These are phyloP conservation scores for Isotomurus palustris DNA, from an alignment of 2,888 invertebrate genomes.

Conservation along the genomic window DNA sequence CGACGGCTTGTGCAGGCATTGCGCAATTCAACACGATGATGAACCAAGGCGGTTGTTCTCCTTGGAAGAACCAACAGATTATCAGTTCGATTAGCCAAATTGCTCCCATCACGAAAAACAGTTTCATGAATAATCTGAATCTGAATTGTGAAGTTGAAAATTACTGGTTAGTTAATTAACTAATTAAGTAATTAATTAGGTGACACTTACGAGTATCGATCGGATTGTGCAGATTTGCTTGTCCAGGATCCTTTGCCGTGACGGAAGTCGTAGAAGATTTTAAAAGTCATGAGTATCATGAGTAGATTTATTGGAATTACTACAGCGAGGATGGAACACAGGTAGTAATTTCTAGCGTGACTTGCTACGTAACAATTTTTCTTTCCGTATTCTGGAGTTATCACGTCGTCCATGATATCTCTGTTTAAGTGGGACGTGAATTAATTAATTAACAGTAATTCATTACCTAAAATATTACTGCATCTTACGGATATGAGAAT, in stretches of 20 bases:
- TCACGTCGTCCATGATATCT: constrained; percentile 15
- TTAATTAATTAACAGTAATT: background rate
- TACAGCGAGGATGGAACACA: constrained; percentile 22
- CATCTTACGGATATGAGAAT: too few relatives aligned
- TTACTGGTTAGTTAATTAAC: background rate
- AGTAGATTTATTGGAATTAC: constrained; percentile 22
- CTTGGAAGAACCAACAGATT: constrained; percentile 25
- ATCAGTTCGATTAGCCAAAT: constrained; percentile 12
- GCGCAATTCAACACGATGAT: constrained; percentile 24
- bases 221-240: constrained; percentile 18
- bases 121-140: constrained; percentile 17
- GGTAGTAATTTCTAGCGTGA: constrained; percentile 19
- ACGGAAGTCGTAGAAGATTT: constrained; percentile 28
- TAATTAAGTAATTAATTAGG: background rate
- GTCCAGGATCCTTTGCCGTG: constrained; percentile 21
- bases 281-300: constrained; percentile 21
- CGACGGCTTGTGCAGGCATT: constrained; percentile 30
- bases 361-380: constrained; percentile 30
- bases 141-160: background rate
- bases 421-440: constrained; percentile 6
- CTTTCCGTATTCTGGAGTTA: constrained; percentile 29
- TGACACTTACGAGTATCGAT: constrained; percentile 25
- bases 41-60: constrained; percentile 18
- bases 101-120: constrained; percentile 28
- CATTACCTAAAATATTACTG: background rate